Base-by-base conservation (phyloP, 2,888 invertebrate species). In the Schrankia costaestrigalis region DNA sequence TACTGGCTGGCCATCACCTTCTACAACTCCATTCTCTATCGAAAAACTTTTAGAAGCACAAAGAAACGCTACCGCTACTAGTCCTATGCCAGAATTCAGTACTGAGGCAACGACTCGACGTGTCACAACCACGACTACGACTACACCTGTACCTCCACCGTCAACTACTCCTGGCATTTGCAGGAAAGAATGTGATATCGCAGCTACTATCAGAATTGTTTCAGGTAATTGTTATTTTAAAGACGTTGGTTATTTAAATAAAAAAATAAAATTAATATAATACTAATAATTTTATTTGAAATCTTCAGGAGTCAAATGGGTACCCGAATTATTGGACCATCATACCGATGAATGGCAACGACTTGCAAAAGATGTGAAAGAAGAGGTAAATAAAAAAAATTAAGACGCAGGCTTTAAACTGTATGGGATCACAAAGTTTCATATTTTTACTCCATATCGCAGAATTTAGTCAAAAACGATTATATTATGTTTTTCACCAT, bases 1-100 rank as follows among this genome's bases (percentile, higher is more conserved):
- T 60, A 96, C 95, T 8, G 96, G 96, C 9, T 96, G 96, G 96
- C 95, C 96, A 7, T 94, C 95, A 0, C 93, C 95, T 3, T 94
- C 96, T 1, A 95, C 96, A 0, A 95, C 95, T 0, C 95, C 95
- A 0, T 92, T 95, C 53, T 95, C 95, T 0, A 93, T 95, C 36
- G 95, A 95, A 65, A 94, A 94, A 68, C 86, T 94, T 4, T 68
- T 95, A 28, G 94, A 94, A 74, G 87, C 89, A 50, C 90, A 84
- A 56, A 84, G 91, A 34, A 90, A 91, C 15, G 91, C 92, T 0
- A 91, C 92, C 2, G 88, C 89, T 6, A 89, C 91, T 0, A 90
- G 91, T 33, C 88, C 89, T 11, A 68, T 89, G 37, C 67, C 74
- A 17, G 75, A 79, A 26, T 54, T 72, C 28, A 80, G 74, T 25